A percentile compares a stretch with the other conserved stretches of the same genome.
These are phyloP conservation scores for Lophura nycthemera DNA, from an alignment of 2,113 vertebrate genomes.

Conservation along the genomic window DNA sequence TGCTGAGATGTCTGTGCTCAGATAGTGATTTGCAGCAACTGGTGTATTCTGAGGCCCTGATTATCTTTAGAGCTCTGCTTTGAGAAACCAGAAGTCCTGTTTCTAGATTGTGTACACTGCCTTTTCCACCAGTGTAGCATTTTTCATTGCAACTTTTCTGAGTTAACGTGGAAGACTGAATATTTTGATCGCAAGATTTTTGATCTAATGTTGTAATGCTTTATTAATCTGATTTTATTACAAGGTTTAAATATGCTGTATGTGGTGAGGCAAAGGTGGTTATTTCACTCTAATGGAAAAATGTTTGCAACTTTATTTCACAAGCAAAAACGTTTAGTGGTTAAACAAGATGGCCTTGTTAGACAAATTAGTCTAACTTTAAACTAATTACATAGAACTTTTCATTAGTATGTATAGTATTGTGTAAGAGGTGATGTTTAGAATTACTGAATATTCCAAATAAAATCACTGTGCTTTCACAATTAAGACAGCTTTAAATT, in stretches of 20 bases:
- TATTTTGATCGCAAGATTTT: not conserved
- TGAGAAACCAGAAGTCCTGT: not conserved
- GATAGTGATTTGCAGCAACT: not conserved
- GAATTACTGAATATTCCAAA: not conserved
- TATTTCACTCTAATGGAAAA: not conserved
- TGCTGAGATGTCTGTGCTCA: not conserved
- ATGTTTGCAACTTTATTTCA: not conserved
- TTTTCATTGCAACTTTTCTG: not conserved
- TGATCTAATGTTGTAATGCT: not conserved
- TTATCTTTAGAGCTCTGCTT: not conserved
- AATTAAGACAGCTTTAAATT: not conserved
- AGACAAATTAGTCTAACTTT: not conserved
- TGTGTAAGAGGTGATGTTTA: not conserved
- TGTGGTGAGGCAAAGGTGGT: not conserved
- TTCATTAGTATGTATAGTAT: not conserved
- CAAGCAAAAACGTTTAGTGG: not conserved
- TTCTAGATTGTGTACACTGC: not conserved
- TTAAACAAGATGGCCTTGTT: not conserved
- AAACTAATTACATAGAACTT: not conserved
- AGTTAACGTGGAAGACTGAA: not conserved
- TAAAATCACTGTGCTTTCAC: not conserved
- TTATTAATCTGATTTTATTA: not conserved
- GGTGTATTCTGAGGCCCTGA: not conserved
- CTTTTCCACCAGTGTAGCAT: not conserved
- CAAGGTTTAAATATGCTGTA: not conserved